Conservation (phyloP, 2,888 invertebrate genomes). For the Cheilosia urbana region DNA sequence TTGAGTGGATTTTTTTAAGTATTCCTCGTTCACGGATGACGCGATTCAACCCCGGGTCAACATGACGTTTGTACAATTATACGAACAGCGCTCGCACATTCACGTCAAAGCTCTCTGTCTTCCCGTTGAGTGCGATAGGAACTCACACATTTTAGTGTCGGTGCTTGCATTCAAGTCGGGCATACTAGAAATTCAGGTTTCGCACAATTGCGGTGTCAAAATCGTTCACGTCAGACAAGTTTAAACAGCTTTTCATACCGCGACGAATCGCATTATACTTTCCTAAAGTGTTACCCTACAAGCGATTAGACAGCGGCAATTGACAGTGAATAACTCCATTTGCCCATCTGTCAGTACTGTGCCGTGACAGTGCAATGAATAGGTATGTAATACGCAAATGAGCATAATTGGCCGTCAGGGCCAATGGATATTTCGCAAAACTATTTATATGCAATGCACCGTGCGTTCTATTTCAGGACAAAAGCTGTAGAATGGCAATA, state of each 20-base stretch:
- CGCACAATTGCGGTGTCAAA: too few species aligned
- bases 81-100: too few species aligned
- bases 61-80: too few species aligned
- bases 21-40: too few species aligned
- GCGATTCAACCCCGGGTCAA: too few species aligned
- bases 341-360: slow-evolving; percentile 48
- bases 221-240: neutral
- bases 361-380: slow-evolving; percentile 27
- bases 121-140: too few species aligned
- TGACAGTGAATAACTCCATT: slow-evolving; percentile 55
- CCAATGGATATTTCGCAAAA: slow-evolving; percentile 18
- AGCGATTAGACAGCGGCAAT: slow-evolving; percentile 5
- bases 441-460: neutral
- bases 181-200: too few species aligned
- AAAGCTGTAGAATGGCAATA: neutral
- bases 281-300: neutral
- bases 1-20: too few species aligned
- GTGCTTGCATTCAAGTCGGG: too few species aligned
- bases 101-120: too few species aligned
- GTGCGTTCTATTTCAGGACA: slow-evolving; percentile 13
- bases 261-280: neutral
- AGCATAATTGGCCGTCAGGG: slow-evolving; percentile 41
- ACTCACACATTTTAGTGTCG: too few species aligned
- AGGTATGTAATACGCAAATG: slow-evolving; percentile 31
- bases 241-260: neutral